Evolutionary conservation across 2,113 vertebrate species (phyloP).

Genomic region (Micronycteris hirsuta): DNA sequence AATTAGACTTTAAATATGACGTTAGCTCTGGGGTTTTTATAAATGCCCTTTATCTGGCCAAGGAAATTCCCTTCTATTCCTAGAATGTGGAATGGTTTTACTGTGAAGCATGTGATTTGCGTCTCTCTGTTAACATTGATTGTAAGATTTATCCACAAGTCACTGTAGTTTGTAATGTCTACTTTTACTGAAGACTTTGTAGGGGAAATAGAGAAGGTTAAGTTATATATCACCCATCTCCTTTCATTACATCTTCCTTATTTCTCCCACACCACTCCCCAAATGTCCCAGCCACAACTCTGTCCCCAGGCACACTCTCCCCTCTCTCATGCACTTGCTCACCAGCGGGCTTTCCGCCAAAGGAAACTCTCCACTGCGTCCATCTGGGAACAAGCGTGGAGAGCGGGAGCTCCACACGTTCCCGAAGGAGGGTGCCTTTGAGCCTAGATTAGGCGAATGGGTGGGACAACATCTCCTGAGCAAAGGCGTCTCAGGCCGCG

Average conservation of each 20-base stretch:
- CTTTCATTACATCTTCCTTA: neutral
- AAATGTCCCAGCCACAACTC: too few relatives aligned
- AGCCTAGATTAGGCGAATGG: neutral
- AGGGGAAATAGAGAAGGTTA: neutral
- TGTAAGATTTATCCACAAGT: neutral
- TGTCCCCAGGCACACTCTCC: neutral
- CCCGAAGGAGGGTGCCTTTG: neutral
- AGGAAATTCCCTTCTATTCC: neutral
- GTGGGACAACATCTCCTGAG: neutral
- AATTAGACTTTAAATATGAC: neutral
- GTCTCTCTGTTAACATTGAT: neutral
- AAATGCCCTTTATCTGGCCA: neutral
- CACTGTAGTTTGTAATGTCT: neutral
- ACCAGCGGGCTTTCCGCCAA: neutral
- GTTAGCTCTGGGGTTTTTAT: neutral
- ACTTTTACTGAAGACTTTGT: neutral
- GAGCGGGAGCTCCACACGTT: neutral
- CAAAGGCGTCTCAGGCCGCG: neutral
- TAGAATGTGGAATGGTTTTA: neutral
- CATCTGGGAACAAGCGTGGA: neutral
- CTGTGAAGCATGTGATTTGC: neutral
- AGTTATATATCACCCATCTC: neutral
- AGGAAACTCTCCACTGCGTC: neutral
- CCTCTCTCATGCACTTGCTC: neutral
- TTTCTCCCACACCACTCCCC: neutral